Evolutionary conservation across 2,113 vertebrate genomes (phyloP).

Genomic region (Noctilio leporinus): DNA sequence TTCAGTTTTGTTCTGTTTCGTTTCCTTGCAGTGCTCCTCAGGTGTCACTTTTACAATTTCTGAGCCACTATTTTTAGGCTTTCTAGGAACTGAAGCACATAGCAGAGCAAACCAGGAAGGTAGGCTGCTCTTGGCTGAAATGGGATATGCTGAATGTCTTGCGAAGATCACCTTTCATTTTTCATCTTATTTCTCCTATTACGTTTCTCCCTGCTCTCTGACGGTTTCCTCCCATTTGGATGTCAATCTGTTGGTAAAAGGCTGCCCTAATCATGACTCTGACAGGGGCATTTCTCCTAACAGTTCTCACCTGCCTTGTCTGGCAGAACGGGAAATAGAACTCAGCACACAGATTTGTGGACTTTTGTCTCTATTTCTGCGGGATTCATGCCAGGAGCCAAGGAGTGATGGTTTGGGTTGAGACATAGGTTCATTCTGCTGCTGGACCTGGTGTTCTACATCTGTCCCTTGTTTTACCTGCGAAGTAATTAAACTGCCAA

Average conservation of each 20-base stretch:
- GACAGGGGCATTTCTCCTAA: background rate
- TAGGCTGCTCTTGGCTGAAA: background rate
- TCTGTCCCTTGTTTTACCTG: constrained; percentile 39
- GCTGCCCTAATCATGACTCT: background rate
- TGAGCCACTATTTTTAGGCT: background rate
- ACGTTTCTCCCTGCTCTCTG: background rate
- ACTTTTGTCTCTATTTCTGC: background rate
- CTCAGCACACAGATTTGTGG: background rate
- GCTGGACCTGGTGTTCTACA: background rate
- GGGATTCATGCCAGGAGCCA: background rate
- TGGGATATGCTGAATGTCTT: background rate
- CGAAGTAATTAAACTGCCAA: constrained; percentile 34
- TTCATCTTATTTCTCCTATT: background rate
- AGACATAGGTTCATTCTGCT: background rate
- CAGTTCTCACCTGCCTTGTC: background rate
- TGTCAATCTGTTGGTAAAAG: background rate
- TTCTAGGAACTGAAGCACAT: background rate
- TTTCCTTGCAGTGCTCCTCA: background rate
- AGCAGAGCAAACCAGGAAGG: background rate
- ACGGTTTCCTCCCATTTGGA: background rate
- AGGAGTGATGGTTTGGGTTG: background rate
- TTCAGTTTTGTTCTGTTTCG: background rate
- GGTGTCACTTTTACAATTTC: background rate
- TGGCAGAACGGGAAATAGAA: background rate
- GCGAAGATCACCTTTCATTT: constrained; percentile 4